Evolutionary conservation across 2,888 invertebrate genomes (phyloP).

Genomic region (Harpagoxenus sublaevis): DNA sequence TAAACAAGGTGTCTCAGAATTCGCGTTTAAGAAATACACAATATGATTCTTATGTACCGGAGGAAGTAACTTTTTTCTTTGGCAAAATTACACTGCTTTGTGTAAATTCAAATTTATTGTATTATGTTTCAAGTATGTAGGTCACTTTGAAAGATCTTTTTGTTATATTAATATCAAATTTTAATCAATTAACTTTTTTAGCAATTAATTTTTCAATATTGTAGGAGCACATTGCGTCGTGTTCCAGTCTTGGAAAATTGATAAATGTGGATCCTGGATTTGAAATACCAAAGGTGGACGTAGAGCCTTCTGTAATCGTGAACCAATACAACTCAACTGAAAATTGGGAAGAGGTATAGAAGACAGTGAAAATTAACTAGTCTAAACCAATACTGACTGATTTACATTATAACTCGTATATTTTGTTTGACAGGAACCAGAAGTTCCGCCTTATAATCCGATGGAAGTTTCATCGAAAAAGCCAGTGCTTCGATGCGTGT

Average conservation of each 20-base stretch:
- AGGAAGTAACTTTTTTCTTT: not conserved
- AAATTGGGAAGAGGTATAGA: constrained; percentile 62
- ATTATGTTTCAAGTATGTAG: not conserved
- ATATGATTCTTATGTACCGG: not conserved
- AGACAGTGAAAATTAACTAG: not conserved
- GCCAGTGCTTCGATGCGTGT: constrained; percentile 21
- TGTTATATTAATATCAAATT: not conserved
- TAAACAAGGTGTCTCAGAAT: not conserved
- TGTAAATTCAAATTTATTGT: not conserved
- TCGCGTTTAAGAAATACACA: not conserved
- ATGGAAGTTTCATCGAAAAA: not conserved
- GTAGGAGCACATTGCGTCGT: constrained; percentile 54
- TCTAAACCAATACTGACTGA: not conserved
- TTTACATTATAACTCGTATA: not conserved
- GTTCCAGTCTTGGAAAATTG: constrained; percentile 34
- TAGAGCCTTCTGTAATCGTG: not conserved
- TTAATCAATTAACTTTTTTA: not conserved
- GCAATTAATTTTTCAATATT: constrained; percentile 3
- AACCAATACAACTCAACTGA: not conserved
- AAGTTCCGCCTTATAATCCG: constrained; percentile 46
- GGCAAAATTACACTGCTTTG: not conserved
- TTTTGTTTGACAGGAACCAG: constrained; percentile 26
- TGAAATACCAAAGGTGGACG: not conserved
- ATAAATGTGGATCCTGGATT: not conserved
- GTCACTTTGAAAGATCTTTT: not conserved